These are phyloP conservation scores for Momotus momota DNA, from an alignment of 2,797 vertebrate genomes.

Conservation along the genomic window DNA sequence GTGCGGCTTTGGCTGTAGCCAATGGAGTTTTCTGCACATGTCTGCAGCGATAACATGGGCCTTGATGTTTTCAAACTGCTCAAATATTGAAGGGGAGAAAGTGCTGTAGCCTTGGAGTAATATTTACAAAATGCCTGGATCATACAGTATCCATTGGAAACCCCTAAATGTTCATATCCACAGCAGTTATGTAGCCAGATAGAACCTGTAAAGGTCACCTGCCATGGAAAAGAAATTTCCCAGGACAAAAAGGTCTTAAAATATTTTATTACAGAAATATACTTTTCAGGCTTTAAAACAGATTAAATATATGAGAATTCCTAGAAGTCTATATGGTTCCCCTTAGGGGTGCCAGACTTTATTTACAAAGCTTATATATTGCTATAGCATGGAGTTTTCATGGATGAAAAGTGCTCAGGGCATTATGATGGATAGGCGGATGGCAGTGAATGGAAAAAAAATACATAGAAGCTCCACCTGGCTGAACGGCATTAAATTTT, in stretches of 20 bases:
- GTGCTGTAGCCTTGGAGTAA: constrained; percentile 13
- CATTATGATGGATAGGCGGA: background rate
- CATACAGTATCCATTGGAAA: constrained; percentile 19
- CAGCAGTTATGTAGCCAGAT: background rate
- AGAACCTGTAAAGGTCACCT: constrained; percentile 50
- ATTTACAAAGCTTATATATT: constrained; percentile 54
- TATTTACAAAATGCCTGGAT: constrained; percentile 48
- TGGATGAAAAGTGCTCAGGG: constrained; percentile 8
- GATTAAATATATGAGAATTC: constrained; percentile 65
- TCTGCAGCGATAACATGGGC: background rate
- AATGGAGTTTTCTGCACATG: background rate
- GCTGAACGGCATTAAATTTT: constrained; percentile 5
- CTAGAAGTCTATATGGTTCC: constrained; percentile 35
- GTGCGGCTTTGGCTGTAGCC: background rate
- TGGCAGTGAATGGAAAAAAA: background rate
- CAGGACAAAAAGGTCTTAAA: constrained; percentile 42
- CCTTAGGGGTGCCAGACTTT: constrained; percentile 25
- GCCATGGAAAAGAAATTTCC: constrained; percentile 52
- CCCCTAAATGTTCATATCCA: constrained; percentile 28
- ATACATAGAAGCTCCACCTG: background rate
- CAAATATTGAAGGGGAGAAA: background rate
- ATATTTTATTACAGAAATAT: constrained; percentile 61
- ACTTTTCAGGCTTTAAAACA: constrained; percentile 28
- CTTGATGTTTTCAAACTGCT: constrained; percentile 49
- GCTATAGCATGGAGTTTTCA: constrained; percentile 14